A percentile compares a stretch with the other conserved stretches of the same genome.
Conservation (phyloP, 1,140 invertebrate species). For the Andrena cerasifolii region DNA sequence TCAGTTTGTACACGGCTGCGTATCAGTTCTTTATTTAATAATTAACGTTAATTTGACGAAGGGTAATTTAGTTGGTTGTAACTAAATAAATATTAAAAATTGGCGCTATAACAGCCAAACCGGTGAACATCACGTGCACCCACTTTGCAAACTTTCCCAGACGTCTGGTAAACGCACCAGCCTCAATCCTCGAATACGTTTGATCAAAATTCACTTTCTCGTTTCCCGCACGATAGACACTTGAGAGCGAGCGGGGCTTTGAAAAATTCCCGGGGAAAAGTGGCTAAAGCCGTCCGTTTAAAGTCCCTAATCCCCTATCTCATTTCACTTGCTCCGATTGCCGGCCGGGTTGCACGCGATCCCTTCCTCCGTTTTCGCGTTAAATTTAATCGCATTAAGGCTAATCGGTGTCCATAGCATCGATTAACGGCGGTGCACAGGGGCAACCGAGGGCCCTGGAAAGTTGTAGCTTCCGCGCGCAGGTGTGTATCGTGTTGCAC, state of each 20-base stretch:
- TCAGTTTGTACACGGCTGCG: too few species aligned
- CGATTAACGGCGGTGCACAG: constrained; percentile 2
- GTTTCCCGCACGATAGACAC: neutral
- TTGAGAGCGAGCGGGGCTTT: neutral
- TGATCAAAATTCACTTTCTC: neutral
- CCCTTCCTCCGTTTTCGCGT: neutral
- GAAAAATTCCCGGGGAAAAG: neutral
- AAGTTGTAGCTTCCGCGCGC: constrained; percentile 25
- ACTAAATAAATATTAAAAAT: too few species aligned
- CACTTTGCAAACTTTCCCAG: too few species aligned
- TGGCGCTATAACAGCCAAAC: too few species aligned
- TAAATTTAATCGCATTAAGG: constrained; percentile 44
- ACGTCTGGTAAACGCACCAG: too few species aligned
- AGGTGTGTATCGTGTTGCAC: constrained; percentile 11
- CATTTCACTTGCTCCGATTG: neutral
- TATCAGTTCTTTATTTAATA: too few species aligned
- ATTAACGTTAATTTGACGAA: too few species aligned
- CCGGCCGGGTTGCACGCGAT: neutral
- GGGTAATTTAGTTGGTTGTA: too few species aligned
- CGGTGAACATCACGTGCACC: too few species aligned
- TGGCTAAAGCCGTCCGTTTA: neutral
- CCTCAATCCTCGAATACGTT: too few species aligned
- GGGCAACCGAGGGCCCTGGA: neutral
- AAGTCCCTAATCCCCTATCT: neutral
- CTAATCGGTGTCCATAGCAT: constrained; percentile 37